Evolutionary conservation across 1,140 invertebrate genomes (phyloP).

Genomic region (Drosophila kurseongensis): DNA sequence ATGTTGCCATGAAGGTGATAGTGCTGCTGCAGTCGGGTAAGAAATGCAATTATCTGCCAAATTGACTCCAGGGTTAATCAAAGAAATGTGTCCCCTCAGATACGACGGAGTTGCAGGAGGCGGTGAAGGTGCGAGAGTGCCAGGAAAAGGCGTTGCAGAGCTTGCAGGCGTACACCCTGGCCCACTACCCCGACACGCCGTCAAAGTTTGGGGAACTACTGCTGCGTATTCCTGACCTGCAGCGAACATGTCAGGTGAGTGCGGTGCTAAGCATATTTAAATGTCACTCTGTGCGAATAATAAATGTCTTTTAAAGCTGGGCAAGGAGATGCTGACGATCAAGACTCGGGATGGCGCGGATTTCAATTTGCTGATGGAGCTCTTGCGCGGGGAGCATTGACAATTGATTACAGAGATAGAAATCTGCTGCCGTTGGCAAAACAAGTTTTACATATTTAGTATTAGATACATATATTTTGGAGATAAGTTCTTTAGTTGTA

Average conservation of each 20-base stretch:
- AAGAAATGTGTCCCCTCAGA: conserved; percentile 86
- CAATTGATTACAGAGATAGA: conserved; percentile 54
- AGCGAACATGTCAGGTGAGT: conserved; percentile 95
- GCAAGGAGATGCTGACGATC: conserved; percentile 95
- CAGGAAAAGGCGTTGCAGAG: conserved; percentile 97
- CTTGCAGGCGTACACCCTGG: conserved; percentile 95
- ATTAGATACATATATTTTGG: conserved; percentile 67
- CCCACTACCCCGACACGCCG: conserved; percentile 95
- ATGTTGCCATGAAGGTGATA: conserved; percentile 98
- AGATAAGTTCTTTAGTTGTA: conserved; percentile 62
- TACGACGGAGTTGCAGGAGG: conserved; percentile 95
- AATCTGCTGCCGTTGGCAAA: conserved; percentile 22
- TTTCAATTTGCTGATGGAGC: conserved; percentile 97
- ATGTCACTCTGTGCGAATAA: neutral
- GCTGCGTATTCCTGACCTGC: conserved; percentile 96
- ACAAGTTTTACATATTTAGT: conserved; percentile 73
- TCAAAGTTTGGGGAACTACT: conserved; percentile 98
- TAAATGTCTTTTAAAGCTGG: conserved; percentile 87
- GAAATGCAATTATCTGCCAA: neutral
- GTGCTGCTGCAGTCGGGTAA: conserved; percentile 96
- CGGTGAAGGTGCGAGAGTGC: conserved; percentile 95
- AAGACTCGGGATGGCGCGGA: conserved; percentile 95
- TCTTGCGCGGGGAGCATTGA: conserved; percentile 95
- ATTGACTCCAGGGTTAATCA: neutral
- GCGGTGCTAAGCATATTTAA: neutral